Evolutionary conservation across 2,888 invertebrate genomes (phyloP).

Genomic region (Eristalis arbustorum): DNA sequence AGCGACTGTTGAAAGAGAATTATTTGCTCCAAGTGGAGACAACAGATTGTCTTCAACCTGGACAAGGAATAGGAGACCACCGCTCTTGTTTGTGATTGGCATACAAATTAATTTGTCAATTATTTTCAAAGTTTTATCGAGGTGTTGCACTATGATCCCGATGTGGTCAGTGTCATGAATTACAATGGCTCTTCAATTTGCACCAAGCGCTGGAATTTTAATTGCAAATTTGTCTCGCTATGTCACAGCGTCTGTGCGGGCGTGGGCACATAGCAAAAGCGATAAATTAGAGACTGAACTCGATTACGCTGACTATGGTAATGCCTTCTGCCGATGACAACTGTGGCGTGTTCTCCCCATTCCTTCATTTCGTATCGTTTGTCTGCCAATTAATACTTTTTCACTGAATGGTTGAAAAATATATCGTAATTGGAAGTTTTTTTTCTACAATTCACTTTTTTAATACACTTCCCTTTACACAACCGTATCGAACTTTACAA

Average conservation of each 20-base stretch:
- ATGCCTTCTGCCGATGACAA: slow-evolving; percentile 54
- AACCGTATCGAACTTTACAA: background rate
- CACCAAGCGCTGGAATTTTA: slow-evolving; percentile 58
- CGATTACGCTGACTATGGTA: slow-evolving; percentile 58
- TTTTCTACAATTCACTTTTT: background rate
- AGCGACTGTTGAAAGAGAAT: slow-evolving; percentile 52
- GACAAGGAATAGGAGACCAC: background rate
- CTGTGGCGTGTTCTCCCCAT: slow-evolving; percentile 47
- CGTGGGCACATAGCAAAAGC: slow-evolving; percentile 31
- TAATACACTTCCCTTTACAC: background rate
- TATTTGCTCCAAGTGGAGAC: slow-evolving; percentile 56
- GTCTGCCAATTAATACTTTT: slow-evolving; percentile 45
- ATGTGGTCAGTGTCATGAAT: slow-evolving; percentile 62
- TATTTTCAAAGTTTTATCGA: slow-evolving; percentile 68
- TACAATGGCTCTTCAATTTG: slow-evolving; percentile 69
- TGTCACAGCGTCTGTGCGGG: background rate
- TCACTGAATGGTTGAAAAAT: slow-evolving; percentile 35
- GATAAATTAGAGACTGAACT: slow-evolving; percentile 64
- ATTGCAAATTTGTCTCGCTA: slow-evolving; percentile 59
- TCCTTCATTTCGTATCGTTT: slow-evolving; percentile 7
- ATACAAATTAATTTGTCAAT: slow-evolving; percentile 71
- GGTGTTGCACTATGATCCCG: slow-evolving; percentile 70
- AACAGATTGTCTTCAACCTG: slow-evolving; percentile 62
- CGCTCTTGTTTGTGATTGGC: slow-evolving; percentile 67
- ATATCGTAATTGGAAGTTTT: slow-evolving; percentile 39